Evolutionary conservation across 2,113 vertebrate species (phyloP), one percentile per base, ranked within the genome.

Genomic region (Ginglymostoma cirratum): DNA sequence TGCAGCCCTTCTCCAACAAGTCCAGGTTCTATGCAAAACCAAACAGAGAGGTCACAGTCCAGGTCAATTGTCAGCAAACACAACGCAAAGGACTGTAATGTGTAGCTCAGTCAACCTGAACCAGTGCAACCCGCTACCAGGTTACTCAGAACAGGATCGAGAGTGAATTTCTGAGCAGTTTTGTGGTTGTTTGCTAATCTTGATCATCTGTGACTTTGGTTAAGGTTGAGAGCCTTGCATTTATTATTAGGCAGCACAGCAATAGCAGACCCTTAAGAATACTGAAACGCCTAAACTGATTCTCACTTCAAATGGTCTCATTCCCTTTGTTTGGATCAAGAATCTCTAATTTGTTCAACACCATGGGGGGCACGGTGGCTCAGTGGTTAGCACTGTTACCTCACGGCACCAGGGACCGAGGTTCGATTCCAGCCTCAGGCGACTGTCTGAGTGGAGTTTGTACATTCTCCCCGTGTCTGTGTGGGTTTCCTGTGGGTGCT

Each of bases 1-100:
- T 98, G 96, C 99, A 99, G 96, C 99, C 99, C n/a, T 98, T 98
- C 96, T 98, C 98, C 97, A 99, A 96, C 96, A 99, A 98, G 0
- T 98, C 98, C 30, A 99, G 97, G 97, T 99, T 98, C 99, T 99
- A 96, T n/a, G 96, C 34, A 72, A 93, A 95, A 93, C 0, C 76
- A 96, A 0, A 61, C 55, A 96, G 92, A 12, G 96, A 96, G 61
- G 96, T 96, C 95, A 66, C 55, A 96, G 95, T 66, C 96, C 27
- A 10, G 38, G 23, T 94, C 66, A 94, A 15, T 3, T 95, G 27
- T n/a, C 76, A n/a, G 15, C 76, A 80, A 83, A 80, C n/a, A 80
- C 78, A 0, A 3, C 19, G n/a, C n/a, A 38, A 14, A 38, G n/a
- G 38, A 38, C 76, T 3, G 34, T 10, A 80, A 80, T 19, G n/a